These are phyloP conservation scores for Malurus splendens DNA, from an alignment of 2,797 vertebrate genomes.

Conservation along the genomic window DNA sequence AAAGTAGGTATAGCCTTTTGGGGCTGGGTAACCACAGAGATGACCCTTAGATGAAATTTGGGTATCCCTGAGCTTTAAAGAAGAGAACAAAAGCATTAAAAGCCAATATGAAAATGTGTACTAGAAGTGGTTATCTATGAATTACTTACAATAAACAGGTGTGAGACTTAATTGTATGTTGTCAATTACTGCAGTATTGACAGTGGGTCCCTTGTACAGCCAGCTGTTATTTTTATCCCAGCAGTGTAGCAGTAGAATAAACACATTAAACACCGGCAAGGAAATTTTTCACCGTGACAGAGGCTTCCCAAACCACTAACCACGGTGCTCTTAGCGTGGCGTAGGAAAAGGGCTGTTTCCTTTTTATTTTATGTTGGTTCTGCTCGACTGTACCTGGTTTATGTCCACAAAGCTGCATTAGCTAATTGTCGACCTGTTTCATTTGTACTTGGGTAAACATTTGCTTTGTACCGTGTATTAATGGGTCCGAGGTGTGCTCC, in stretches of 20 bases:
- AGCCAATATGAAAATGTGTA: slow-evolving; percentile 47
- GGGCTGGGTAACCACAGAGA: not conserved
- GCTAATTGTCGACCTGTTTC: slow-evolving; percentile 70
- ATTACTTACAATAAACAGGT: slow-evolving; percentile 70
- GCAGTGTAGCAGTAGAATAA: slow-evolving; percentile 46
- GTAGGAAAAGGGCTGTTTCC: slow-evolving; percentile 45
- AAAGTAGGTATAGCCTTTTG: not conserved
- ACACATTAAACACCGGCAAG: slow-evolving; percentile 31
- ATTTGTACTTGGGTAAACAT: slow-evolving; percentile 65
- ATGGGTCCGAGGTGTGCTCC: slow-evolving; percentile 68
- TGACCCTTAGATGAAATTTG: slow-evolving; percentile 40
- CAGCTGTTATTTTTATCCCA: not conserved
- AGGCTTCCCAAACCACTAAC: slow-evolving; percentile 39
- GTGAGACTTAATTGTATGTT: slow-evolving; percentile 70
- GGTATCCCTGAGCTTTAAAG: slow-evolving; percentile 38
- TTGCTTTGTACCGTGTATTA: slow-evolving; percentile 66
- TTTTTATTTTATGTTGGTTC: slow-evolving; percentile 67
- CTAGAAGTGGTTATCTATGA: slow-evolving; percentile 70
- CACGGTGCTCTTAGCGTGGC: not conserved
- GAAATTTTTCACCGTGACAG: slow-evolving; percentile 22
- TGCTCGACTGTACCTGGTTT: slow-evolving; percentile 69
- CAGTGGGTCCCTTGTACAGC: slow-evolving; percentile 57
- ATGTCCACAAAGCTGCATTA: slow-evolving; percentile 73
- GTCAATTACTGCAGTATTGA: slow-evolving; percentile 65
- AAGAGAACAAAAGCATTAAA: not conserved